These are phyloP conservation scores for Allophyes oxyacanthae DNA, from an alignment of 2,888 invertebrate species.

Conservation along the genomic window DNA sequence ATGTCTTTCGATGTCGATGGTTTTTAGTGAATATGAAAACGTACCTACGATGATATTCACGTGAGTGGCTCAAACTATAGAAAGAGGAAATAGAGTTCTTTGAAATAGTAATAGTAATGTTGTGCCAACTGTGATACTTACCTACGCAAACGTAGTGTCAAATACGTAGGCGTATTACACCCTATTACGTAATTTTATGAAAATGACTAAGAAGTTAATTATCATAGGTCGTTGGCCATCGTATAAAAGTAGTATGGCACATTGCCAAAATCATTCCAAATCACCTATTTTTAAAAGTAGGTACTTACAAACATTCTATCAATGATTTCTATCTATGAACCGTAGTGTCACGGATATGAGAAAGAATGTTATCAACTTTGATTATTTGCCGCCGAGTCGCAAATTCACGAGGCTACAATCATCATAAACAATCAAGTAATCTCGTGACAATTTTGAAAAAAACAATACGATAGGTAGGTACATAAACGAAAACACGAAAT, in stretches of 20 bases:
- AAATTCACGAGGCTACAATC: conserved; percentile 12
- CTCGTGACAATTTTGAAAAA: conserved; percentile 11
- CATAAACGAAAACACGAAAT: too few species aligned
- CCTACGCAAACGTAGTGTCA: conserved; percentile 7
- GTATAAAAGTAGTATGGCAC: conserved; percentile 18
- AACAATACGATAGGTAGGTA: too few species aligned
- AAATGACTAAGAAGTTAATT: conserved; percentile 8
- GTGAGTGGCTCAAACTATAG: too few species aligned
- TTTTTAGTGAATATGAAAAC: neutral
- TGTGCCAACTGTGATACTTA: conserved; percentile 26
- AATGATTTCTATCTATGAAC: conserved; percentile 15
- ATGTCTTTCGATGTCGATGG: neutral
- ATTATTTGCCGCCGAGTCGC: conserved; percentile 8
- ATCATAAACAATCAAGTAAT: conserved; percentile 12
- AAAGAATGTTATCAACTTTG: conserved; percentile 32
- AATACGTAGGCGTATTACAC: conserved; percentile 11
- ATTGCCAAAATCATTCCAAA: conserved; percentile 26
- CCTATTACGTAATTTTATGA: conserved; percentile 23
- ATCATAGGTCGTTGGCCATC: conserved; percentile 36
- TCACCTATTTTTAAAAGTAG: neutral
- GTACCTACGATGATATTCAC: too few species aligned
- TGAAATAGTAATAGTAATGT: too few species aligned
- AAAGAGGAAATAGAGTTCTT: neutral
- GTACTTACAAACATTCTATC: conserved; percentile 8
- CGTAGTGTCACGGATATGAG: conserved; percentile 46